Base-by-base conservation (phyloP, 2,888 invertebrate species). In the Papilio elwesi region DNA sequence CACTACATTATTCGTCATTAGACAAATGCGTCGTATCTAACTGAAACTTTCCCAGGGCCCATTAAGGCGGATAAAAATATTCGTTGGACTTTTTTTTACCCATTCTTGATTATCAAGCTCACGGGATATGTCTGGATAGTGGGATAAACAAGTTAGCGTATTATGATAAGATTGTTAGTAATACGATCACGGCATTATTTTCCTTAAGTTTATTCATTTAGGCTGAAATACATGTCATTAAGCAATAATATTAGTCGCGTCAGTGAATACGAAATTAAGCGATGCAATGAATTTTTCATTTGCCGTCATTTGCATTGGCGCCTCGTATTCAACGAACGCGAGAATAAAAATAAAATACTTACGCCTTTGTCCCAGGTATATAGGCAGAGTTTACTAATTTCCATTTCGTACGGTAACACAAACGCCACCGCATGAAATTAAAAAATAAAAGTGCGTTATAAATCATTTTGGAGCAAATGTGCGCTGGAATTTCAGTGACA, bases 291-390 rank as follows among this genome's bases (percentile, higher is more conserved):
- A 79, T 82, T 82, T 81, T 75, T 75, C 79, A 80, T 82, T 80
- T 80, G 78, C 79, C 82, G 83, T 79, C 80, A 84, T 86, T 84
- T 83, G 78, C 82, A 83, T 82, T 79, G 80, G 78, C 77, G 81
- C 79, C 80, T 72, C 77, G 78, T 72, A 74, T 74, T 70, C 74
- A 79, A 78, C 75, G 79, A 81, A 80, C 82, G 81, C 83, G 85
- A 89, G 86, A 90, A 88, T 87, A 84, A 83, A 85, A 85, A 88
- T 83, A 88, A 85, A 83, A 26, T 26, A 26, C 26, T 71, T 73
- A 13, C 69, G 77, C 80, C 65, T 49, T 64, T 8, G 10, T 26
- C 36, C 16, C 13, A 38, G 38, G n/a, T n/a, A 38, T 38, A 59
- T 38, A n/a, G 38, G 38, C 36, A 38, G 59, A 36, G 10, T 26